Percentiles rank a stretch among this genome's conserved stretches.
Conservation (phyloP, 2,888 invertebrate genomes). For the Myathropa florea region DNA sequence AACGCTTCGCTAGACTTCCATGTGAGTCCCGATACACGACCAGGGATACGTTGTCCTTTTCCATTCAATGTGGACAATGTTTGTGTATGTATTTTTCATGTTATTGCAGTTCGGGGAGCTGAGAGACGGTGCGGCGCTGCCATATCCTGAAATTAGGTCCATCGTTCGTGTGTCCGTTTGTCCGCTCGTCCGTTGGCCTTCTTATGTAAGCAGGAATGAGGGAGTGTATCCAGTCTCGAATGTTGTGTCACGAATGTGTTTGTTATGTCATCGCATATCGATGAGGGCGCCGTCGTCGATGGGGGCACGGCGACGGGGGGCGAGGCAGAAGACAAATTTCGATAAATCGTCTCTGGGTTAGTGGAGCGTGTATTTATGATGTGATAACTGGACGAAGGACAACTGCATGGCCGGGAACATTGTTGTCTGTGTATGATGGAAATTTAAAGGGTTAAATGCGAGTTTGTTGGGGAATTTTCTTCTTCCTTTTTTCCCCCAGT, state of each 20-base stretch:
- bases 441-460: slow-evolving; percentile 40
- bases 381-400: slow-evolving; percentile 45
- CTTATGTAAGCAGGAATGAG: slow-evolving; percentile 24
- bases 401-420: slow-evolving; percentile 16
- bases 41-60: slow-evolving; percentile 28
- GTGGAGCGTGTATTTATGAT: slow-evolving; percentile 45
- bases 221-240: background rate
- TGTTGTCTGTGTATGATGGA: slow-evolving; percentile 23
- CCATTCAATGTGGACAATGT: background rate
- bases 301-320: background rate
- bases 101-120: slow-evolving; percentile 19
- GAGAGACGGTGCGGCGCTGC: background rate
- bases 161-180: slow-evolving; percentile 5
- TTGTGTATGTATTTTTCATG: slow-evolving; percentile 30
- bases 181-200: background rate
- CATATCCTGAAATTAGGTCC: slow-evolving; percentile 50
- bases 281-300: background rate
- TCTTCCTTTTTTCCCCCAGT: background rate
- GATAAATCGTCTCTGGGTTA: slow-evolving; percentile 46
- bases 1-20: slow-evolving; percentile 53
- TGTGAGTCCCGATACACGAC: background rate
- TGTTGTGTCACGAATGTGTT: slow-evolving; percentile 34
- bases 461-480: slow-evolving; percentile 17
- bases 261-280: slow-evolving; percentile 43
- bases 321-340: slow-evolving; percentile 33